Evolutionary conservation across 1,140 invertebrate genomes (phyloP).

Genomic region (Scaptomyza graminum): DNA sequence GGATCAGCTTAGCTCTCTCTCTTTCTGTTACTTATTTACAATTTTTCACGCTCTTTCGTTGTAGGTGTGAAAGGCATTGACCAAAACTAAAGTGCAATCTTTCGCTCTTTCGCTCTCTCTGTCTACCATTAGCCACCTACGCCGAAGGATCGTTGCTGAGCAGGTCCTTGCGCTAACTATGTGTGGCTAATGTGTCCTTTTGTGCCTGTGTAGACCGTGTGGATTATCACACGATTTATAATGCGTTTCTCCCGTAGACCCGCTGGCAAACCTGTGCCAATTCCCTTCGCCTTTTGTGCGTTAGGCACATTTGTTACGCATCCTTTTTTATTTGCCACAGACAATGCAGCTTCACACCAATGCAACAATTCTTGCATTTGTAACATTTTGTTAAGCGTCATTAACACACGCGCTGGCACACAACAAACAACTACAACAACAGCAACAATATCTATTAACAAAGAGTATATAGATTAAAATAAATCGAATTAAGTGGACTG

Average conservation of each 20-base stretch:
- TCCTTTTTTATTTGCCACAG: slow-evolving; percentile 21
- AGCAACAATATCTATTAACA: slow-evolving; percentile 7
- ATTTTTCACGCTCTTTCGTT: slow-evolving; percentile 71
- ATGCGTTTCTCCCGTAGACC: slow-evolving; percentile 66
- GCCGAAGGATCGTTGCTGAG: slow-evolving; percentile 21
- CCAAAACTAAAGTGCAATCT: slow-evolving; percentile 74
- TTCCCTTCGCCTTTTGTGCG: slow-evolving; percentile 39
- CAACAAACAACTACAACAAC: slow-evolving; percentile 31
- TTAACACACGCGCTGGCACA: slow-evolving; percentile 58
- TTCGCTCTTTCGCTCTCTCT: background rate
- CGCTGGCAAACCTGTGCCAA: slow-evolving; percentile 79
- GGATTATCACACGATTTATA: slow-evolving; percentile 79
- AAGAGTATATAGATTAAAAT: slow-evolving; percentile 70
- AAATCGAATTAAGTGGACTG: slow-evolving; percentile 73
- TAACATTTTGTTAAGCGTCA: slow-evolving; percentile 51
- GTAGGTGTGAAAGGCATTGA: slow-evolving; percentile 79
- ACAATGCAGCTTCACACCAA: slow-evolving; percentile 52
- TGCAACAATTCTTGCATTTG: slow-evolving; percentile 10
- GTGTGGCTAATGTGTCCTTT: slow-evolving; percentile 77
- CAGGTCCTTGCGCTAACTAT: slow-evolving; percentile 76
- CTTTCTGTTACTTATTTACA: slow-evolving; percentile 15
- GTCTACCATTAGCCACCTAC: slow-evolving; percentile 72
- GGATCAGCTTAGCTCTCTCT: slow-evolving; percentile 27
- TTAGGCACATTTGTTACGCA: slow-evolving; percentile 64
- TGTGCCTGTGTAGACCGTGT: slow-evolving; percentile 45